phyloP scores from a whole-genome alignment of 2,113 vertebrate species.

The Baryphthengus martii region DNA sequence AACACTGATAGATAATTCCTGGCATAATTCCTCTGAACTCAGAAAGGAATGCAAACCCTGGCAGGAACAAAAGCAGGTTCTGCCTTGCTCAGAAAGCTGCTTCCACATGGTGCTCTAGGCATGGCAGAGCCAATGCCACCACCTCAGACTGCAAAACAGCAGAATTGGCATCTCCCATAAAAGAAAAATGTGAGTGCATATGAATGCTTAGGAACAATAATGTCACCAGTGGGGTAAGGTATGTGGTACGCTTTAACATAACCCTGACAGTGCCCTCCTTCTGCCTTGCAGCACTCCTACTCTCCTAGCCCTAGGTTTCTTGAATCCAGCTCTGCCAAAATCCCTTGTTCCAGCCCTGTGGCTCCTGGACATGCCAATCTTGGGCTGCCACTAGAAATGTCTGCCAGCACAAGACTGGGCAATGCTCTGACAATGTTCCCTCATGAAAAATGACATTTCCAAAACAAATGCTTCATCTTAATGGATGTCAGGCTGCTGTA shows the following conservation, averaged over 20 bases:
- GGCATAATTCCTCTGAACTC: background rate
- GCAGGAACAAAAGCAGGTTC: background rate
- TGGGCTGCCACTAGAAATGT: background rate
- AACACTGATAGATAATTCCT: background rate
- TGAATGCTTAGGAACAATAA: background rate
- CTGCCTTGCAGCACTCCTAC: background rate
- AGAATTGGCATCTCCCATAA: background rate
- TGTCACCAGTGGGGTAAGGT: background rate
- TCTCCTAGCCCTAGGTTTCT: background rate
- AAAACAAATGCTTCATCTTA: constrained; percentile 36
- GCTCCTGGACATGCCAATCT: background rate
- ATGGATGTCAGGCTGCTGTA: constrained; percentile 32
- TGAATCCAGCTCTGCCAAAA: background rate
- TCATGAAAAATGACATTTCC: constrained; percentile 50
- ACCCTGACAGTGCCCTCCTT: background rate
- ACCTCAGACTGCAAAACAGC: background rate
- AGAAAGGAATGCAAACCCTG: background rate
- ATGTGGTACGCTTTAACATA: background rate
- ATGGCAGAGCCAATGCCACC: background rate
- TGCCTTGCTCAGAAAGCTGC: background rate
- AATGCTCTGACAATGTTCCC: background rate
- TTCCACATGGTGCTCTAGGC: background rate
- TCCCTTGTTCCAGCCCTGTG: background rate
- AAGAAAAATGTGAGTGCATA: background rate
- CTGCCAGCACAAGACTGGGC: background rate